Evolutionary conservation across 2,113 vertebrate species (phyloP).

Genomic region (Cacatua alba): DNA sequence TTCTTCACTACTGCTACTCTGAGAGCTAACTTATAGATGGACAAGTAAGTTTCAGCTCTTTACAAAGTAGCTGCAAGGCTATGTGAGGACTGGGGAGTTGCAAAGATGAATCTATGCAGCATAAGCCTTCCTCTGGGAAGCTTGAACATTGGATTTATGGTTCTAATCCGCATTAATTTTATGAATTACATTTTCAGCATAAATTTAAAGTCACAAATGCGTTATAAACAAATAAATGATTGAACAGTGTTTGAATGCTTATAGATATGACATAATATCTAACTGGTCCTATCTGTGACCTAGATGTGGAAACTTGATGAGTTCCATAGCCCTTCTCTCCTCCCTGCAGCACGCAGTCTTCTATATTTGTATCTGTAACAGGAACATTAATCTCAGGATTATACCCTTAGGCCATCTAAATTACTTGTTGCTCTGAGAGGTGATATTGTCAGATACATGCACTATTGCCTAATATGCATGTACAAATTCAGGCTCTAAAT

Average conservation of each 20-base stretch:
- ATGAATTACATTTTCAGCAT: background rate
- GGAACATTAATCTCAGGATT: background rate
- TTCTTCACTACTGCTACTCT: background rate
- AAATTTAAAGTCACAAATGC: background rate
- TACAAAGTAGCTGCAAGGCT: background rate
- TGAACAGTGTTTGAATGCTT: background rate
- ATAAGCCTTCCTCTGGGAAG: background rate
- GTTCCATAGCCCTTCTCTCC: background rate
- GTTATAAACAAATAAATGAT: background rate
- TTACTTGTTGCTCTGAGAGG: background rate
- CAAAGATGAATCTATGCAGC: background rate
- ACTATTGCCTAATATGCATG: background rate
- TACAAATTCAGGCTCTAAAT: background rate
- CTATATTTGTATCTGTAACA: background rate
- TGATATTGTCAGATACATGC: background rate
- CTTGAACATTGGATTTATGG: background rate
- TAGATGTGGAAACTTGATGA: background rate
- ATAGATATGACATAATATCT: background rate
- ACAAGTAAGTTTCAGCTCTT: background rate
- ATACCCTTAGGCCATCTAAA: background rate
- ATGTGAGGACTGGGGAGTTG: background rate
- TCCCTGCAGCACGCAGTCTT: background rate
- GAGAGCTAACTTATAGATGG: background rate
- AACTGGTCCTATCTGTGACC: background rate
- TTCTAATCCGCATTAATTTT: background rate